Base-by-base conservation (phyloP, 2,888 invertebrate genomes). In the Sinodicranocentrus sp. region DNA sequence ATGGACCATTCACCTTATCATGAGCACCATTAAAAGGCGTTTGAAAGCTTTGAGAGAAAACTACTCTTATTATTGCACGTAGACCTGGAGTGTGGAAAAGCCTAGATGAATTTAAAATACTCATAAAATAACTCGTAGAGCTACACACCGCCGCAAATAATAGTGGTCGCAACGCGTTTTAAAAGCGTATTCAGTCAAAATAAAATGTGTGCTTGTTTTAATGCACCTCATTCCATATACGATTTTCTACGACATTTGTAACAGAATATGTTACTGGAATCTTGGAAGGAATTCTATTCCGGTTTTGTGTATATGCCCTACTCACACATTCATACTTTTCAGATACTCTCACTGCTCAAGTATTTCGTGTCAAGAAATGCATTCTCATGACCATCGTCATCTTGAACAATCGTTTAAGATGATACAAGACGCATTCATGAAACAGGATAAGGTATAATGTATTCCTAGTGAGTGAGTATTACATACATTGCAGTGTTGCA, bases 1-100 rank as follows among this genome's bases (percentile, higher is more conserved):
- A 57, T 57, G 57, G 57, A 57, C 57, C 57, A 57, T 57, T 57
- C 54, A 54, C 25, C 25, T 57, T 57, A 57, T 57, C 57, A 2
- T 25, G 25, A 57, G 57, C 25, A 57, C 25, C 6, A 21, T 23
- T 57, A 23, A 2, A 57, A 57, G 2, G 52, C 52, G 2, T 48
- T 48, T 48, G 48, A 48, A 48, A 48, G 48, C 48, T 48, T 10
- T 6, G 48, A 48, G n/a, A 48, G 15, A 48, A 48, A n/a, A 48
- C 2, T 33, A 6, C 10, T 10, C 33, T 3, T 33, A 10, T 33
- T 33, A 33, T 3, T 33, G n/a, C n/a, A n/a, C 10, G 33, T 6
- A 33, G 33, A 33, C 10, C 5, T 6, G 33, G 33, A 33, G 33
- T 10, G 33, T 10, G 33, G 33, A 33, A 33, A 33, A 33, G 5